Evolutionary conservation across 1,140 invertebrate species (phyloP), one percentile per base, ranked within the genome.

Genomic region (Drosophila sp.): DNA sequence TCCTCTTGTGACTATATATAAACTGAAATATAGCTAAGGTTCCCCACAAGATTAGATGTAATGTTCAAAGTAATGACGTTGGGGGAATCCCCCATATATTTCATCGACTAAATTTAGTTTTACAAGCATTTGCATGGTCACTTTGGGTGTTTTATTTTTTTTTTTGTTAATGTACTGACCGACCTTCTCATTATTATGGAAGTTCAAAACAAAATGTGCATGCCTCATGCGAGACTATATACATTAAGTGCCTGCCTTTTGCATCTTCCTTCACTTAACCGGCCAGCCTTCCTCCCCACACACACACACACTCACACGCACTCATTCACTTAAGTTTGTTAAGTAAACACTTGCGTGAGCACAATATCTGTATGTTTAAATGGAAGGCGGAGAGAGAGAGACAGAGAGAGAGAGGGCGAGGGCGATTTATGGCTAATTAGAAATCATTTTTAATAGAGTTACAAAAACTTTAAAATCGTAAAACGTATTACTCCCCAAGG

Each of bases 361-460:
- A 27, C 7, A 50, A 6, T 23, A n/a, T 17, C 17, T 44, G 41
- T 17, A 44, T 44, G n/a, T 44, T 17, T 23, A 44, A 17, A 44
- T 44, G 10, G 30, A 4, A 30, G 35, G 35, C 35, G 8, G 8
- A 11, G 8, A 38, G 35, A 10, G 3, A 10, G 35, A 11, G 2
- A 30, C 30, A 4, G 30, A 10, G 35, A 10, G 10, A 10, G 35
- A 11, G 10, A 8, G 6, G 23, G 44, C 6, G 23, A 35, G 57
- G 58, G 62, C 32, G 62, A 80, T 76, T 76, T 76, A 73, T 80
- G 81, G 72, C 66, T 68, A 80, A 83, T 85, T 83, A 73, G 67
- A 83, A 80, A 74, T 65, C 55, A 55, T 64, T 70, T 41, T 61
- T 61, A 84, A 83, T 83, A 79, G 68, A 73, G 50, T 84, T 76